Percentiles rank a stretch among this genome's conserved stretches.
These are phyloP conservation scores for Netelia fuscicornis DNA, from an alignment of 2,888 invertebrate species.

Conservation along the genomic window DNA sequence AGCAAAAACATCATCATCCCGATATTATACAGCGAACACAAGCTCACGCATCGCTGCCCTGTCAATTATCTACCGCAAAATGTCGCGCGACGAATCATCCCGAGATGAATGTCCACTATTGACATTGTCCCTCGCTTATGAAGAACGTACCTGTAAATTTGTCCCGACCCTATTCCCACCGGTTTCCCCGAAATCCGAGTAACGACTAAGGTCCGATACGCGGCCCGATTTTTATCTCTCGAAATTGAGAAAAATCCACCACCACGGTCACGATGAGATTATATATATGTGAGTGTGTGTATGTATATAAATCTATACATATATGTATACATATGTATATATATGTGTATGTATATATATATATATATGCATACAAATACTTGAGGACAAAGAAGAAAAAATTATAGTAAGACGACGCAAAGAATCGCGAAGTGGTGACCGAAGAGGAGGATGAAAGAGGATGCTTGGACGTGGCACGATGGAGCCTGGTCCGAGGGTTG, in stretches of 20 bases:
- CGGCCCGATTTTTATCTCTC: constrained; percentile 21
- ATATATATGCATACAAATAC: background rate
- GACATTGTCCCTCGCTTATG: background rate
- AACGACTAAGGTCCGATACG: background rate
- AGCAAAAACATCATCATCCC: constrained; percentile 19
- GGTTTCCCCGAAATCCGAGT: background rate
- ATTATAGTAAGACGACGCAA: constrained; percentile 11
- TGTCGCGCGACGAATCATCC: constrained; percentile 19
- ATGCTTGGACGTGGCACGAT: constrained; percentile 79
- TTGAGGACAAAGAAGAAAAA: constrained; percentile 12
- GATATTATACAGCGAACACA: constrained; percentile 11
- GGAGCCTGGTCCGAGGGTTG: constrained; percentile 82
- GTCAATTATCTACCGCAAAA: constrained; percentile 63
- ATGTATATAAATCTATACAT: too few relatives aligned
- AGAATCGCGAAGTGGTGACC: constrained; percentile 50
- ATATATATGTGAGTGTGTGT: background rate
- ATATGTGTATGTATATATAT: background rate
- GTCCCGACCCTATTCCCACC: background rate
- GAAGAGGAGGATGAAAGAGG: constrained; percentile 68
- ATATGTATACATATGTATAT: background rate
- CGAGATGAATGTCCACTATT: background rate
- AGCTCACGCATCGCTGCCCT: constrained; percentile 49
- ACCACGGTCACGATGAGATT: background rate
- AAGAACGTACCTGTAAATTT: background rate
- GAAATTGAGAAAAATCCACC: background rate